Evolutionary conservation across 2,888 invertebrate genomes (phyloP).

Genomic region (Nezara viridula): DNA sequence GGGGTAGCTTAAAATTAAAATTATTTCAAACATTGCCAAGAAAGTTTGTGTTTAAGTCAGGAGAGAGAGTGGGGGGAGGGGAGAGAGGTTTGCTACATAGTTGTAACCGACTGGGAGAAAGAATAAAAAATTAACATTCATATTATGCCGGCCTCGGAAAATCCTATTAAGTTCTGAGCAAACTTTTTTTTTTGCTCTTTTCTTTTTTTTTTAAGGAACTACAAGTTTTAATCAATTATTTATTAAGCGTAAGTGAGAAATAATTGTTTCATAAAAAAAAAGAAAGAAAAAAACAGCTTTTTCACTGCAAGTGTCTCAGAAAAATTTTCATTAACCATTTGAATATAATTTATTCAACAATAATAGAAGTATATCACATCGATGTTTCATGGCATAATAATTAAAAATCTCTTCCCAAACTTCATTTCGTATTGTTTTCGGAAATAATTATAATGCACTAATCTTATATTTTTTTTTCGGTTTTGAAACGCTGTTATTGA

Average conservation of each 20-base stretch:
- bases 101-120: constrained; percentile 32
- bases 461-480: no score
- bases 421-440: no score
- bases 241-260: neutral
- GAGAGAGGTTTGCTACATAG: neutral
- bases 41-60: constrained; percentile 40
- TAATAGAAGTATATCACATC: no score
- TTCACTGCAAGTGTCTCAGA: no score
- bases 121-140: constrained; percentile 44
- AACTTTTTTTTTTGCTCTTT: neutral
- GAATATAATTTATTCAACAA: no score
- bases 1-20: constrained; percentile 57
- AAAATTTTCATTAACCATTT: no score
- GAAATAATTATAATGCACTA: no score
- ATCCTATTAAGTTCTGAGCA: neutral
- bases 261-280: neutral
- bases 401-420: no score
- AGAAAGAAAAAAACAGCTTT: no score
- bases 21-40: constrained; percentile 57
- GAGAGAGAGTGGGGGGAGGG: neutral
- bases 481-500: no score
- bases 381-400: no score
- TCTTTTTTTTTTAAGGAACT: neutral
- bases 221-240: neutral
- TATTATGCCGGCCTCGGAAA: constrained; percentile 33